Evolutionary conservation across 2,888 invertebrate species (phyloP).

Genomic region (Coecobrya sp.): DNA sequence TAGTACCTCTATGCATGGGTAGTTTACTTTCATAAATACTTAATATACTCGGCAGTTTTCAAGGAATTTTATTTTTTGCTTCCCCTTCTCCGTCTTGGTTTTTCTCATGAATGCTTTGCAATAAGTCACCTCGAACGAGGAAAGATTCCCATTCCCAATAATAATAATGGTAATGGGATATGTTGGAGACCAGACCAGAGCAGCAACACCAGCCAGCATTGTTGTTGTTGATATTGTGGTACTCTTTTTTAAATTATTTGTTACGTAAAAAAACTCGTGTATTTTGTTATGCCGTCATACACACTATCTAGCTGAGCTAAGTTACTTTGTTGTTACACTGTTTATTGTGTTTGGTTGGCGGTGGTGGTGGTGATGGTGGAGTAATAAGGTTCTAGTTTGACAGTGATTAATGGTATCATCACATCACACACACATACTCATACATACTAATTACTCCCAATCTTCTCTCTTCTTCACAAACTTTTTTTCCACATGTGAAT

Average conservation of each 20-base stretch:
- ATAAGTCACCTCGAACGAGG: background rate
- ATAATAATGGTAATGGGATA: background rate
- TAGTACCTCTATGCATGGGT: background rate
- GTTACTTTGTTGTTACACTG: background rate
- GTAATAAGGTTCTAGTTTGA: conserved; percentile 75
- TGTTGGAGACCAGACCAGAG: background rate
- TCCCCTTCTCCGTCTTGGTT: background rate
- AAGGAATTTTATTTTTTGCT: conserved; percentile 8
- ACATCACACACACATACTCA: background rate
- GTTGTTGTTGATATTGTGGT: background rate
- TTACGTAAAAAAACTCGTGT: conserved; percentile 14
- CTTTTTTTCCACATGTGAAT: conserved; percentile 1
- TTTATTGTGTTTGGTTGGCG: background rate
- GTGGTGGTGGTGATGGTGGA: conserved; percentile 9
- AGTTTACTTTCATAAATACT: background rate
- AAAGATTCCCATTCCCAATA: background rate
- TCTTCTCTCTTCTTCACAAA: background rate
- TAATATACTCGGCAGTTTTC: background rate
- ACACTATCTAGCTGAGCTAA: background rate
- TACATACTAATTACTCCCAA: background rate
- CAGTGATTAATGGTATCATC: conserved; percentile 82
- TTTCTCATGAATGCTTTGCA: conserved; percentile 17
- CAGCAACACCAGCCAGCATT: background rate
- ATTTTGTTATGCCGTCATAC: background rate
- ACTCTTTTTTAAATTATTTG: conserved; percentile 24